Base-by-base conservation (phyloP, 30 jellyfish, hydroid and myxozoan genomes). In the Chrysaora quinquecirrha region DNA sequence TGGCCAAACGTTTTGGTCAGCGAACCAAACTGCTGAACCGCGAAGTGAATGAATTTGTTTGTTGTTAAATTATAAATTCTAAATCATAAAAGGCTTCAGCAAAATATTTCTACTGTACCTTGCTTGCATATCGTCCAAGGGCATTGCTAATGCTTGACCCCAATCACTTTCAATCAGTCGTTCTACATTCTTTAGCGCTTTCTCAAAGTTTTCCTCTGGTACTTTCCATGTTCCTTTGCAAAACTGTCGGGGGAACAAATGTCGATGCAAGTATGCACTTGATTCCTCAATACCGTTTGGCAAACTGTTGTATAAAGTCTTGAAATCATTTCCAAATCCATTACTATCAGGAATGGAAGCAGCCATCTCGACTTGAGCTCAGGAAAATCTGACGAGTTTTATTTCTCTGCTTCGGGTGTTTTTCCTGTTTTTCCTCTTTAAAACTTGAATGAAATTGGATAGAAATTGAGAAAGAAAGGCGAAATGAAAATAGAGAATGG, bases 271-370 rank as follows among this genome's bases (percentile, higher is more conserved):
- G 46, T 32, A 65, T 14, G 38, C 54, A 25, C 61, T 25, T 32
- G 90, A 73, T 61, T 46, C 22, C 0, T 31, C 70, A 0, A 78
- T 78, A 34, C 27, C 20, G n/a, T 24, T 22, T 21, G 84, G 84
- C 23, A 80, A 34, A 11, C 38, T 21, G 46, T 63, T 21, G 33
- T 19, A 38, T 21, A 48, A 6, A 1, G 14, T 29, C 46, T 80
- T 80, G 71, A 80, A 80, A 47, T 80, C 90, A 28, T 49, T 24
- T 21, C 84, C 90, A 1, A 35, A 49, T 21, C 90, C 90, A 27
- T 80, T 75, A 24, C 21, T 20, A 43, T 74, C 86, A 1, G 86
- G 86, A 21, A 30, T 24, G 1, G 76, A 3, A 12, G 68, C 33
- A 21, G 32, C 7, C 71, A 58, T 58, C 19, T 58, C 14, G 54